phyloP scores from a whole-genome alignment of 1,140 invertebrate species.

The Muscidifurax raptorellus region DNA sequence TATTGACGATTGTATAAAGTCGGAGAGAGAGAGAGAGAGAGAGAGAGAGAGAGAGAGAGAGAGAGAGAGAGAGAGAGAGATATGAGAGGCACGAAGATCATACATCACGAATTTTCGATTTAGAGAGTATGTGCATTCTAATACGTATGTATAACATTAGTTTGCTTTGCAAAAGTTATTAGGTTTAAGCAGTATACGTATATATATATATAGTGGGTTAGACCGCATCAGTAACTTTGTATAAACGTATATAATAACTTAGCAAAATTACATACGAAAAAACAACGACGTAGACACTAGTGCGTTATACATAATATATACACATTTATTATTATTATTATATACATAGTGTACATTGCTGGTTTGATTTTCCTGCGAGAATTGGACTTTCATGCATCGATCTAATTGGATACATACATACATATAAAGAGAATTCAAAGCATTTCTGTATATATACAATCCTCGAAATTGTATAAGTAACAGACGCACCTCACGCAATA shows the following conservation, averaged over 20 bases:
- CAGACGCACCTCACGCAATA: not conserved
- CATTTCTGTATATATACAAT: not conserved
- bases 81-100: not conserved
- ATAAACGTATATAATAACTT: not conserved
- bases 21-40: no score
- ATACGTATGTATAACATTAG: not conserved
- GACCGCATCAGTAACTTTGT: not conserved
- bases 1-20: not conserved
- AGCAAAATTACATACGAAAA: not conserved
- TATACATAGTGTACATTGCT: not conserved
- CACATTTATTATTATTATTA: not conserved
- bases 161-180: not conserved
- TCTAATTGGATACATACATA: slow-evolving; percentile 6
- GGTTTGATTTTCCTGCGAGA: not conserved
- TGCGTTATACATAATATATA: not conserved
- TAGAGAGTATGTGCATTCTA: not conserved
- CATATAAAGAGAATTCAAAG: not conserved
- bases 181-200: not conserved
- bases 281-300: not conserved
- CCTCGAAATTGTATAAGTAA: not conserved
- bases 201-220: not conserved
- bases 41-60: no score
- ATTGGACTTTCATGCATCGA: slow-evolving; percentile 24
- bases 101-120: not conserved
- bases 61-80: no score